Conservation (phyloP, 2,113 vertebrate species). For the Ploceus nigricollis region DNA sequence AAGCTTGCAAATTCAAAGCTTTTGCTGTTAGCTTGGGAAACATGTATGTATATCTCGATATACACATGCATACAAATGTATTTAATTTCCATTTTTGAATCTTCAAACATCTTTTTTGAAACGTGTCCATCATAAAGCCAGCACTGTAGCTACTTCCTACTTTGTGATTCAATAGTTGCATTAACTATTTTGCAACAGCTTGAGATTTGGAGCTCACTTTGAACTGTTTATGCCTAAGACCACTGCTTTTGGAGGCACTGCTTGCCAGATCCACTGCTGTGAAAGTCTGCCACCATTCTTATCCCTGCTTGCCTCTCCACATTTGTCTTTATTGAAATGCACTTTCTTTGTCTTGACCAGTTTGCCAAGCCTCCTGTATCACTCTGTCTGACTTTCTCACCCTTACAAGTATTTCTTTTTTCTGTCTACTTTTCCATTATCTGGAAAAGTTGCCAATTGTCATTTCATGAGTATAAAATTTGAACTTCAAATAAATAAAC, state of each 20-base stretch:
- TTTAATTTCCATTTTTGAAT: background rate
- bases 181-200: background rate
- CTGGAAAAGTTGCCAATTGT: background rate
- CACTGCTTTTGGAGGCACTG: background rate
- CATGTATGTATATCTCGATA: background rate
- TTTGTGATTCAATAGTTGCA: background rate
- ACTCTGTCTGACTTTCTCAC: background rate
- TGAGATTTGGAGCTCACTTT: slow-evolving; percentile 11
- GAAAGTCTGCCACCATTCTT: slow-evolving; percentile 27
- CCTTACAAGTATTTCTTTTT: background rate
- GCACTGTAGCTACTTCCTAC: background rate
- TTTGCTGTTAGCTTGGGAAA: background rate
- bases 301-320: background rate
- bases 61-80: background rate
- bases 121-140: background rate
- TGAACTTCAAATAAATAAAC: background rate
- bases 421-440: background rate
- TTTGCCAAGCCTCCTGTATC: background rate
- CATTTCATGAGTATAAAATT: background rate
- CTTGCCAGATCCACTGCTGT: background rate
- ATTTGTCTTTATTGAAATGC: background rate
- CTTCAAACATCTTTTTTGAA: background rate
- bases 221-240: background rate
- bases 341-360: background rate
- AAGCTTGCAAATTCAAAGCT: background rate